These are phyloP conservation scores for Telmatochromis bifrenatus DNA, from an alignment of 2,113 vertebrate species.

Conservation along the genomic window DNA sequence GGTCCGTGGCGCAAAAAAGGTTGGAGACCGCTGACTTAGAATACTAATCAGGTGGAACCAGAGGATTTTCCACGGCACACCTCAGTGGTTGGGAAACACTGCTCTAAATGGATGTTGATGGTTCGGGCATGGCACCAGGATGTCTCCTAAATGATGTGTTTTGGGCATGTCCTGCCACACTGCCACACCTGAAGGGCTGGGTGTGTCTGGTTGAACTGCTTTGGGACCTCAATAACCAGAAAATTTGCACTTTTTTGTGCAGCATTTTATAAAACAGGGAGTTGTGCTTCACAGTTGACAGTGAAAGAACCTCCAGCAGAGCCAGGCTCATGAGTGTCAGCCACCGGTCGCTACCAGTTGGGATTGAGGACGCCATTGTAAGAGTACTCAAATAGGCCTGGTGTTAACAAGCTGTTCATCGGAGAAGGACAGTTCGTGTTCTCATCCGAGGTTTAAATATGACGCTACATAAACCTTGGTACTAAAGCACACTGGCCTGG, in stretches of 20 bases:
- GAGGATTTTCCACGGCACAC: neutral
- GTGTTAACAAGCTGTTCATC: neutral
- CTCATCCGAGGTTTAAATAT: neutral
- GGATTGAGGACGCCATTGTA: neutral
- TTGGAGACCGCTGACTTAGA: fast-evolving
- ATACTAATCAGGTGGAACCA: neutral
- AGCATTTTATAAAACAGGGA: neutral
- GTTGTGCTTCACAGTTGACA: neutral
- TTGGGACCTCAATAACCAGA: neutral
- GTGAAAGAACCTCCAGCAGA: neutral
- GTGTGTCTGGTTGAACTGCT: neutral
- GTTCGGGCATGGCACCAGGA: neutral
- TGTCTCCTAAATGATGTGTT: neutral
- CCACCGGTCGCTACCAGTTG: neutral
- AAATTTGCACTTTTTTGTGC: neutral
- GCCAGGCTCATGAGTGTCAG: neutral
- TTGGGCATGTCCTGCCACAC: neutral
- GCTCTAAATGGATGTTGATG: neutral
- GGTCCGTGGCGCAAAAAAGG: fast-evolving
- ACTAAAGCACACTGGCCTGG: neutral
- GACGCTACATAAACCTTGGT: neutral
- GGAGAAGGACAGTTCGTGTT: neutral
- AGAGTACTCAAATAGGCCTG: neutral
- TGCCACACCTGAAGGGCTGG: neutral
- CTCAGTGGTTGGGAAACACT: neutral